phyloP scores from a whole-genome alignment of 2,113 vertebrate genomes.

The Tupaia chinensis region DNA sequence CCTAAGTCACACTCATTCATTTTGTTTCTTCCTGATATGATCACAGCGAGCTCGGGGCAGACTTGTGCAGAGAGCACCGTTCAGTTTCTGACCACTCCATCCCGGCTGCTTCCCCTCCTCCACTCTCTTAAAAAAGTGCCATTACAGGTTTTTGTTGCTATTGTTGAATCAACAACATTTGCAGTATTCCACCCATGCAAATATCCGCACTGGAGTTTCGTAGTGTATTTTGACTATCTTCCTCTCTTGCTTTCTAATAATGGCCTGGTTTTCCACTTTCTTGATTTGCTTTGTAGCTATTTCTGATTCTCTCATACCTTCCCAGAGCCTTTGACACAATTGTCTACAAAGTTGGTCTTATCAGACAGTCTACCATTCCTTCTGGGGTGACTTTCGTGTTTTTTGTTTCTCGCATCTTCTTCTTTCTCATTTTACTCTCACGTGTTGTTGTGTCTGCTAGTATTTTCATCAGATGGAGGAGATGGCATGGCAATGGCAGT shows the following conservation, averaged over 20 bases:
- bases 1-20: neutral
- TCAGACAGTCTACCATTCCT: neutral
- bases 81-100: neutral
- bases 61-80: neutral
- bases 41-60: neutral
- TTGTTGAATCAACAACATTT: neutral
- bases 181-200: neutral
- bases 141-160: neutral
- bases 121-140: neutral
- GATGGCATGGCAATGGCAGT: neutral
- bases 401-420: neutral
- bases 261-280: neutral
- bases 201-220: neutral
- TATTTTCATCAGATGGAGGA: neutral
- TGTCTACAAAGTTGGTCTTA: neutral
- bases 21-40: neutral
- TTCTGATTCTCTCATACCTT: neutral
- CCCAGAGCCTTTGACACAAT: neutral
- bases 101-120: neutral
- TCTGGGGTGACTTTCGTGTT: neutral
- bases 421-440: neutral
- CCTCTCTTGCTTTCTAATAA: neutral
- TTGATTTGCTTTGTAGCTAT: slow-evolving; percentile 26
- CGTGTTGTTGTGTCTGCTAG: neutral
- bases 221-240: neutral